phyloP scores from a whole-genome alignment of 2,797 vertebrate genomes.

The Lemur catta region DNA sequence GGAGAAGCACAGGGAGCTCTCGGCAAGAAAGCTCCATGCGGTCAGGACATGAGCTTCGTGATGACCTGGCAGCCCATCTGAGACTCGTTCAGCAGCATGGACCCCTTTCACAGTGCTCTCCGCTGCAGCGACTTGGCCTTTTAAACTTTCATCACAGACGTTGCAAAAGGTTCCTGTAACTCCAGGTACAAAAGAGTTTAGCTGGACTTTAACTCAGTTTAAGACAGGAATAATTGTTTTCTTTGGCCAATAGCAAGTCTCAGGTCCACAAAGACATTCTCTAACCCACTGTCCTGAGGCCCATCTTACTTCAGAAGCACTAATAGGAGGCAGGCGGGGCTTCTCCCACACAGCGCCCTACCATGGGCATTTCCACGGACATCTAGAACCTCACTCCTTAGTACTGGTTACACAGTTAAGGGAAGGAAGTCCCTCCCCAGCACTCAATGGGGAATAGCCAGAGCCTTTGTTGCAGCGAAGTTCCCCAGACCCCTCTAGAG shows the following conservation, averaged over 20 bases:
- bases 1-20: background rate
- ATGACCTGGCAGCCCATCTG: no score
- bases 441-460: background rate
- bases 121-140: background rate
- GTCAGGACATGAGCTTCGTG: background rate
- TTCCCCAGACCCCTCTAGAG: background rate
- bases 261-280: background rate
- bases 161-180: background rate
- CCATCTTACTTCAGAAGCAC: background rate
- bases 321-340: background rate
- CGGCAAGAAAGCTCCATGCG: background rate
- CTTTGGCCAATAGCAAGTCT: background rate
- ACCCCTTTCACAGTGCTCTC: background rate
- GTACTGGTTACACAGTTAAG: background rate
- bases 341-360: background rate
- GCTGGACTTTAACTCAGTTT: no score
- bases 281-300: background rate
- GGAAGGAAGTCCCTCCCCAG: background rate
- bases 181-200: background rate
- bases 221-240: background rate
- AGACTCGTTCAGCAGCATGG: background rate
- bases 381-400: background rate
- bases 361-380: background rate
- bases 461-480: background rate
- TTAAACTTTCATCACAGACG: background rate